phyloP scores from a whole-genome alignment of 2,797 vertebrate species.

The Staurois parvus region DNA sequence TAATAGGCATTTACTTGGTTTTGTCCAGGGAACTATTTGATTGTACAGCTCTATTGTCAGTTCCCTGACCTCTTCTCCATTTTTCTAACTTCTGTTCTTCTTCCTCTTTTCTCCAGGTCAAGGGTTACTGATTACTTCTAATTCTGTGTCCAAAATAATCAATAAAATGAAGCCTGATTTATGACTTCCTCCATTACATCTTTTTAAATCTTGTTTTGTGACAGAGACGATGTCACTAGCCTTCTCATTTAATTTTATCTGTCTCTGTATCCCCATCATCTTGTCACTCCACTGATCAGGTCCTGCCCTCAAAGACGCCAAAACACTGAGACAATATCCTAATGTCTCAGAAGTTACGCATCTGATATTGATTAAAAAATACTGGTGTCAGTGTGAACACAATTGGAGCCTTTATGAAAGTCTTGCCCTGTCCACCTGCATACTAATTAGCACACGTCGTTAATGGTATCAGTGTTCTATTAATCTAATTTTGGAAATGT shows the following conservation, averaged over 20 bases:
- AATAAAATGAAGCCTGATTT: conserved; percentile 27
- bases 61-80: neutral
- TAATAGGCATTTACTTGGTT: neutral
- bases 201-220: conserved; percentile 9
- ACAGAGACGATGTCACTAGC: conserved; percentile 24
- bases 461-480: neutral
- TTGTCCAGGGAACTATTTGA: neutral
- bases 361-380: conserved; percentile 33
- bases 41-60: neutral
- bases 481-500: neutral
- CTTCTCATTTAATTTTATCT: conserved; percentile 29
- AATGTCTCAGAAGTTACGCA: conserved; percentile 17
- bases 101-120: neutral
- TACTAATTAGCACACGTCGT: neutral
- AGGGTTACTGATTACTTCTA: conserved; percentile 31
- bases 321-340: conserved; percentile 19
- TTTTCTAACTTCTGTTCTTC: conserved; percentile 19
- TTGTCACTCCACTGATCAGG: conserved; percentile 28
- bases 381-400: conserved; percentile 15
- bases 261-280: neutral
- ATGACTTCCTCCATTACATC: conserved; percentile 25
- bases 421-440: neutral
- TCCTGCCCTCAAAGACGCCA: conserved; percentile 37
- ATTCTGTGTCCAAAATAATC: neutral
- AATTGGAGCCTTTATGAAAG: conserved; percentile 13